phyloP scores from a whole-genome alignment of 1,140 invertebrate species.

The Drosophila gunungcola region DNA sequence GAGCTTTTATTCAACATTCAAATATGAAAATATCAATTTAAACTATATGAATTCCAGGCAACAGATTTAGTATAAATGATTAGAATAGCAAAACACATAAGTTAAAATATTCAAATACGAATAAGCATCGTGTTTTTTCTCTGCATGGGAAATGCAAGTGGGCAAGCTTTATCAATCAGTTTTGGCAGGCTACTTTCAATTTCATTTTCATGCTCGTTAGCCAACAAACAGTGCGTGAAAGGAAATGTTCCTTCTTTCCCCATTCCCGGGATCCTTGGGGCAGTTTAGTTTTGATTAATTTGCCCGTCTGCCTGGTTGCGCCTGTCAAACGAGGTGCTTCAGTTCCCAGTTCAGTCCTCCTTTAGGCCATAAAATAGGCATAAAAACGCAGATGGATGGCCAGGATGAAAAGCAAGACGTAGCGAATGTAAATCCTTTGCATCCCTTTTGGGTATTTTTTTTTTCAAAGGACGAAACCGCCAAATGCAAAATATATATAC shows the following conservation, averaged over 20 bases:
- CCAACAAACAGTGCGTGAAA: conserved; percentile 70
- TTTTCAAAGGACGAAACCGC: neutral
- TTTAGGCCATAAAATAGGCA: conserved; percentile 61
- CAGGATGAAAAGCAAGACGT: conserved; percentile 7
- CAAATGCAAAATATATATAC: conserved; percentile 6
- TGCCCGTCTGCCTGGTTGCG: conserved; percentile 57
- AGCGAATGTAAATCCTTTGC: conserved; percentile 57
- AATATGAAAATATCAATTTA: too few species aligned
- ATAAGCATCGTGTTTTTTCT: neutral
- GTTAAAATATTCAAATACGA: neutral
- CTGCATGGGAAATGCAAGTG: neutral
- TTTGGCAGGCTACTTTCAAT: conserved; percentile 71
- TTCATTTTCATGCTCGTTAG: conserved; percentile 80
- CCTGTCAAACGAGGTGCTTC: conserved; percentile 60
- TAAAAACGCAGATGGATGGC: conserved; percentile 21
- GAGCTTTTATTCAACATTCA: too few species aligned
- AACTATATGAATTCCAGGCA: too few species aligned
- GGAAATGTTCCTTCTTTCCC: neutral
- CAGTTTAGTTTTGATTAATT: conserved; percentile 81
- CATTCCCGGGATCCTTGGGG: conserved; percentile 50
- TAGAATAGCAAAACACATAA: too few species aligned
- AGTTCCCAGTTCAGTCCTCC: conserved; percentile 3
- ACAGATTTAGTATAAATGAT: too few species aligned
- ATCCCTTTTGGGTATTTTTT: conserved; percentile 33
- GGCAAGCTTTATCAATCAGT: conserved; percentile 68